phyloP scores from a whole-genome alignment of 2,797 vertebrate species.

The Typhlichthys subterraneus region DNA sequence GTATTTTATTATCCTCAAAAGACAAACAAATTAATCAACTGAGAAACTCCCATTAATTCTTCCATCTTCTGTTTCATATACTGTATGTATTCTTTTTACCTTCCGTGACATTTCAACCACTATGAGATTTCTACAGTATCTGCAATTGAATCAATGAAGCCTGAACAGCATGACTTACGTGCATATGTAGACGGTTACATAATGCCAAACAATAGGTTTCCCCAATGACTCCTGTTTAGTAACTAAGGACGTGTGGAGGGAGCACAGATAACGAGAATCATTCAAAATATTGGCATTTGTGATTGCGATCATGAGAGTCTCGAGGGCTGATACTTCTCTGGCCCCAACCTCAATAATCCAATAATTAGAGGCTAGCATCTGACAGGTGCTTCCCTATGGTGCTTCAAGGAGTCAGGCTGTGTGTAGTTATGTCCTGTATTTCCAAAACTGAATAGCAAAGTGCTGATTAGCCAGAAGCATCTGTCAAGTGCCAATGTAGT shows the following conservation, averaged over 20 bases:
- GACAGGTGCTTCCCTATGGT: constrained; percentile 44
- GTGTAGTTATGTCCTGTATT: constrained; percentile 8
- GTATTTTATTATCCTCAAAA: no score
- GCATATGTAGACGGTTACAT: constrained; percentile 53
- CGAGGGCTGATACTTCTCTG: constrained; percentile 48
- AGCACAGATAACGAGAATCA: constrained; percentile 28
- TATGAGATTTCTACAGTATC: constrained; percentile 46
- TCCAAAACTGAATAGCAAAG: no score
- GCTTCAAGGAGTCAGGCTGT: constrained; percentile 17
- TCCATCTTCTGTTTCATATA: no score
- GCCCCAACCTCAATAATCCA: constrained; percentile 65
- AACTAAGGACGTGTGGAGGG: constrained; percentile 28
- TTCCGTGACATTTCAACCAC: not conserved
- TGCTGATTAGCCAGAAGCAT: no score
- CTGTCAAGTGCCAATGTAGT: no score
- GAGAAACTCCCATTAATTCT: no score
- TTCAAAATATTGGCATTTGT: constrained; percentile 51
- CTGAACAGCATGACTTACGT: constrained; percentile 62
- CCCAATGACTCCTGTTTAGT: constrained; percentile 60
- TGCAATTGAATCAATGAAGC: constrained; percentile 64
- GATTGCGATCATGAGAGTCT: constrained; percentile 58
- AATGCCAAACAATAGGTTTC: constrained; percentile 66
- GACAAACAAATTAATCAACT: no score
- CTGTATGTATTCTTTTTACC: not conserved
- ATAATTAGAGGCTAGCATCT: constrained; percentile 59